phyloP scores from a whole-genome alignment of 1,140 invertebrate genomes.

The Brachystomella parvula region DNA sequence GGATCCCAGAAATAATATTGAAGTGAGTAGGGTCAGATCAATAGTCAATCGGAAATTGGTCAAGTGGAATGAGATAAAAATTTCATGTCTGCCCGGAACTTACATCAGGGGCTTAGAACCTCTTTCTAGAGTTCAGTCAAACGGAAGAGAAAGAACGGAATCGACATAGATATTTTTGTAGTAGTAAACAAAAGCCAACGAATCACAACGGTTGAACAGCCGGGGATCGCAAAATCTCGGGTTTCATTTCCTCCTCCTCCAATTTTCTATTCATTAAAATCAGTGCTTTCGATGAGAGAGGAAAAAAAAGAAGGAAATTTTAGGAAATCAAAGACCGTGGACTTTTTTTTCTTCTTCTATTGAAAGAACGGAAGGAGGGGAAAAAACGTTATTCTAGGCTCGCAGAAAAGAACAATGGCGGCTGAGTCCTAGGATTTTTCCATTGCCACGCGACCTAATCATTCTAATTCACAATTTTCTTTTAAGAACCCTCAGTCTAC shows the following conservation, averaged over 20 bases:
- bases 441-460: slow-evolving; percentile 31
- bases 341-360: neutral
- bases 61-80: neutral
- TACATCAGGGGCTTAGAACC: no score
- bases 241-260: no score
- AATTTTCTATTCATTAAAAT: slow-evolving; percentile 2
- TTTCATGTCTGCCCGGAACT: no score
- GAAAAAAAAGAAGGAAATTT: neutral
- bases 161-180: no score
- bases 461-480: slow-evolving; percentile 1
- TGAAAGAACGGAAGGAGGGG: slow-evolving; percentile 5
- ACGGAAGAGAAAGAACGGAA: no score
- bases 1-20: no score
- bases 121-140: no score
- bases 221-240: no score
- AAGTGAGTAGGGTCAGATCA: neutral
- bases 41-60: neutral
- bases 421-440: neutral
- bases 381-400: slow-evolving; percentile 1
- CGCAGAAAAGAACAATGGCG: neutral
- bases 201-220: no score
- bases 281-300: neutral
- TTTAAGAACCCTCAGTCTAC: neutral
- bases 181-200: no score
- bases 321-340: neutral